Percentiles rank a stretch among this genome's conserved stretches.
These are phyloP conservation scores for Melinopterus prodromus DNA, from an alignment of 2,888 invertebrate species.

Conservation along the genomic window DNA sequence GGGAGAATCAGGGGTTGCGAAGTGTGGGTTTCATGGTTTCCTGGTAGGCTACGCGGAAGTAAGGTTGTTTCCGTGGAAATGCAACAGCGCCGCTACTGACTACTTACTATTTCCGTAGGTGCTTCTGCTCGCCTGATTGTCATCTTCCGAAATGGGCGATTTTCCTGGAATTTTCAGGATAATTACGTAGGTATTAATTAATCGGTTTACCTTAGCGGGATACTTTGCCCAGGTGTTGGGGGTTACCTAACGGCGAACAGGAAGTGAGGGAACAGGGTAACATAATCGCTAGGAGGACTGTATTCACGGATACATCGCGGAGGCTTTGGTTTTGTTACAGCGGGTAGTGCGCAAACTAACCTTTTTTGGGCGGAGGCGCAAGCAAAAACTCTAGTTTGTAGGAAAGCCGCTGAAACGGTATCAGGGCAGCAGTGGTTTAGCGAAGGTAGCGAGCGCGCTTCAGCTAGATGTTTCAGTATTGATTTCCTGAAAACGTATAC, in stretches of 20 bases:
- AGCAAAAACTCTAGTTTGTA: conserved; percentile 54
- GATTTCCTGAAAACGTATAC: conserved; percentile 42
- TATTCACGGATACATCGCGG: neutral
- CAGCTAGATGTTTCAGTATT: conserved; percentile 41
- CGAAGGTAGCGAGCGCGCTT: conserved; percentile 34
- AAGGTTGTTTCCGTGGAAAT: neutral
- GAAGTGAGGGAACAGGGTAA: conserved; percentile 54
- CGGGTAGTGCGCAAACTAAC: conserved; percentile 45
- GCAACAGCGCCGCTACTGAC: neutral
- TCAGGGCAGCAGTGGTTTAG: conserved; percentile 42
- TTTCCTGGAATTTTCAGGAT: conserved; percentile 50
- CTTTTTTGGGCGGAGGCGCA: conserved; percentile 43
- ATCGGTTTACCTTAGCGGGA: neutral
- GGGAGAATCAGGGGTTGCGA: neutral
- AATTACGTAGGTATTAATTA: conserved; percentile 18
- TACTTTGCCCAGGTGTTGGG: neutral
- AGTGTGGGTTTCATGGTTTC: neutral
- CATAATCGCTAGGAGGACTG: conserved; percentile 41
- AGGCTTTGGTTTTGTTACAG: conserved; percentile 28
- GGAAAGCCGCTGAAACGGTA: conserved; percentile 48
- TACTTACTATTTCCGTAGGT: neutral
- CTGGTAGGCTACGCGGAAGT: neutral
- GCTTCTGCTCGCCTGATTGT: conserved; percentile 42
- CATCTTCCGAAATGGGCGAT: conserved; percentile 52
- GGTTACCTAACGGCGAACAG: conserved; percentile 55